Evolutionary conservation across 2,113 vertebrate genomes (phyloP).

Genomic region (Sorex fumeus): DNA sequence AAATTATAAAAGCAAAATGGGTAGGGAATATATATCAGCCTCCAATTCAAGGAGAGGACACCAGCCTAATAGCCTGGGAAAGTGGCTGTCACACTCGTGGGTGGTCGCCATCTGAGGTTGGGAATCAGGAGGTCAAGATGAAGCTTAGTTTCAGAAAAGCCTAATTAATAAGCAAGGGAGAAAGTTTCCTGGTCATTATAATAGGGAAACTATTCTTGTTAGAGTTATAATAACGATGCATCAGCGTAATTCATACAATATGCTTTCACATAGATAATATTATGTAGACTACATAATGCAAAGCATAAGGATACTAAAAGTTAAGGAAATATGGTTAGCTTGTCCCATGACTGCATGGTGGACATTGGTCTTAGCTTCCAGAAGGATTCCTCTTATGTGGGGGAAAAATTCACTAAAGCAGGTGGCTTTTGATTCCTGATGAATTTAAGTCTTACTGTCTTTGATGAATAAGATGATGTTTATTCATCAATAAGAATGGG

Average conservation of each 20-base stretch:
- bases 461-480: not conserved
- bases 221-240: constrained; percentile 11
- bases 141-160: constrained; percentile 41
- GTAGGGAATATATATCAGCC: not conserved
- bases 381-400: not conserved
- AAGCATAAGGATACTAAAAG: not conserved
- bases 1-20: constrained; percentile 41
- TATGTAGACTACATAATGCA: not conserved
- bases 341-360: not conserved
- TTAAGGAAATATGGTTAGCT: not conserved
- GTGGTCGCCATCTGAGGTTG: not conserved
- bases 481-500: not conserved
- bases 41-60: not conserved
- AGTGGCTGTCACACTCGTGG: not conserved
- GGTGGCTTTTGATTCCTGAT: not conserved
- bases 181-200: not conserved
- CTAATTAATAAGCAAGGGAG: constrained; percentile 13
- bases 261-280: constrained; percentile 26
- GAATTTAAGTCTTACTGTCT: not conserved
- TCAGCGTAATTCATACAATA: not conserved
- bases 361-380: not conserved
- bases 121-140: constrained; percentile 30
- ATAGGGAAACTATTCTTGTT: constrained; percentile 17
- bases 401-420: not conserved
- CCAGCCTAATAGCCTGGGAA: not conserved